Evolutionary conservation across 1,140 invertebrate genomes (phyloP), one percentile per base, ranked within the genome.

Genomic region (Cotesia vestalis): DNA sequence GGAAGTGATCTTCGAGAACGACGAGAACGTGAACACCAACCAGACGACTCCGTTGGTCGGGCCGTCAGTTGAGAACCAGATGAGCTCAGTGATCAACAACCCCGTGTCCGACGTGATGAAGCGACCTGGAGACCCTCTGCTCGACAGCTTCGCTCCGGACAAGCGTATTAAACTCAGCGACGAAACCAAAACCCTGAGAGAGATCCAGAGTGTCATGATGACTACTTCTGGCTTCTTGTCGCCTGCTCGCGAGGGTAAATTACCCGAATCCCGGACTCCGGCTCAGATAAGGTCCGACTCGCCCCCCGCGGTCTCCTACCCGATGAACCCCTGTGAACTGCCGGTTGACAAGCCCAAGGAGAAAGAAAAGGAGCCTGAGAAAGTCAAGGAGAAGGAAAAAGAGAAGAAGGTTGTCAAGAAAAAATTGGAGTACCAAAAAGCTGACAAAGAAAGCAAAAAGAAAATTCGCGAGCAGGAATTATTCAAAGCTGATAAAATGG

Each of bases 161-260:
- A 90, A 89, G 76, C 80, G 88, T 27, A 76, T 80, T 8, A 85
- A 85, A 78, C 71, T 88, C 59, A 88, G 90, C 78, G 93, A 95
- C 76, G 94, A 96, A 78, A 94, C 93, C 40, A 90, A 94, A 72
- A 92, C 93, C 14, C 90, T 96, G 62, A 89, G 96, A 75, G 96
- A 98, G 88, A 95, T 98, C 69, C 94, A 92, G 75, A 97, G 95
- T 88, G 95, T 98, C 1, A 95, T 96, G 88, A 98, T 98, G 96
- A 97, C 96, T 0, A 94, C 94, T 59, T 94, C 94, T 38, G 97
- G 97, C 4, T 96, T 96, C 85, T 88, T 98, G 66, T 97, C 96
- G 0, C 95, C 96, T 2, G 94, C 94, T 3, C 87, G 94, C 68
- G 95, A 97, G 88, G 97, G 97, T 5, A 96, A 95, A 86, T 80